phyloP scores from a whole-genome alignment of 2,113 vertebrate genomes.

The Oryzias woworae region DNA sequence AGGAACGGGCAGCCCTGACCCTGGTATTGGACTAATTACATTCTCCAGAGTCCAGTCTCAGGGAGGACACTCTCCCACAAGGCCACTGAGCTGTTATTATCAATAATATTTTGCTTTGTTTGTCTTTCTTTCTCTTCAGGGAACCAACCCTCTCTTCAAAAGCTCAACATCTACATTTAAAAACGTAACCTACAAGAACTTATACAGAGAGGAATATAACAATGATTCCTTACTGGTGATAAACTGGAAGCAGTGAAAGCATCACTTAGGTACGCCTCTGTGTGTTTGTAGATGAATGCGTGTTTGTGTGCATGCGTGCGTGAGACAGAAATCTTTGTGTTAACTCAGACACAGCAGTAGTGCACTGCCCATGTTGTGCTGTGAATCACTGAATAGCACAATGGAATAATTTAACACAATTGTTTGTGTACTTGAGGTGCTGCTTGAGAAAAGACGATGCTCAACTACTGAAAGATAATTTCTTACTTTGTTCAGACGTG shows the following conservation, averaged over 20 bases:
- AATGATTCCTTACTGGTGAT: slow-evolving; percentile 71
- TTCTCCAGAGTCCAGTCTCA: neutral
- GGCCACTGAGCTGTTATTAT: too few relatives aligned
- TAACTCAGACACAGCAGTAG: slow-evolving; percentile 28
- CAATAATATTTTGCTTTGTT: slow-evolving; percentile 18
- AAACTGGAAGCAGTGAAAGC: slow-evolving; percentile 42
- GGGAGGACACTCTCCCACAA: too few relatives aligned
- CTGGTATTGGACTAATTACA: too few relatives aligned
- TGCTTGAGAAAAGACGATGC: slow-evolving; percentile 31
- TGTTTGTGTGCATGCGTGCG: slow-evolving; percentile 7
- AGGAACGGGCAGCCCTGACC: too few relatives aligned
- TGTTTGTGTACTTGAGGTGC: slow-evolving; percentile 34
- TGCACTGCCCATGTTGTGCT: slow-evolving; percentile 47
- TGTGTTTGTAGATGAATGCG: slow-evolving; percentile 33
- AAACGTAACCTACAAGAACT: slow-evolving; percentile 92
- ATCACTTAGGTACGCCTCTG: slow-evolving; percentile 36
- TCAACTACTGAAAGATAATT: slow-evolving; percentile 63
- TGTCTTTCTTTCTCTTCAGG: slow-evolving; percentile 73
- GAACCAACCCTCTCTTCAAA: slow-evolving; percentile 93
- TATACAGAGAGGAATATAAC: slow-evolving; percentile 76
- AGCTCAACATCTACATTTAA: slow-evolving; percentile 96
- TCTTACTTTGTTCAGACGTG: slow-evolving; percentile 32
- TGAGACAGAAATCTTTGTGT: slow-evolving; percentile 18
- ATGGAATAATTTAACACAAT: slow-evolving; percentile 13
- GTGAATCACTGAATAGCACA: slow-evolving; percentile 62